Evolutionary conservation across 2,888 invertebrate species (phyloP), one percentile per base, ranked within the genome.

Genomic region (Glaucopsyche alexis): DNA sequence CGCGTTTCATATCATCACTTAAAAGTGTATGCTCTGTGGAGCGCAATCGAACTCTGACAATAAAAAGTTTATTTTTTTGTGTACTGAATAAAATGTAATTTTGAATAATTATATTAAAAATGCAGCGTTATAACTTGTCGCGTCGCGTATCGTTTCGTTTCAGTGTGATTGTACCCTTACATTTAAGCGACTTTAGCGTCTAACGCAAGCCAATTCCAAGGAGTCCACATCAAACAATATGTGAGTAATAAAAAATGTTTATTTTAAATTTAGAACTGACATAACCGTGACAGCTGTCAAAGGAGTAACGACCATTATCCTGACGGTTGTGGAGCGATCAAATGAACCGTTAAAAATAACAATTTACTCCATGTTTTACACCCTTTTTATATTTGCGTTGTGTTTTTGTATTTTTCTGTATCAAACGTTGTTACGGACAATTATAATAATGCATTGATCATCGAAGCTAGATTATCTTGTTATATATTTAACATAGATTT

Each of bases 241-340:
- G 82, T 81, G 86, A 85, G 86, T 87, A 85, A 87, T 85, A 83
- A 77, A 75, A 82, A 84, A 86, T 86, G 87, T 88, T 90, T 86
- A 84, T 87, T 91, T 91, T 89, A 87, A 89, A 90, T 91, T 89
- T 89, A 87, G 89, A 90, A 86, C 85, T 84, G 87, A 86, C 87
- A 84, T 76, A 79, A 80, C 83, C 82, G 79, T 88, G 90, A 90
- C 92, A 93, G 91, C 90, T 91, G 91, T 86, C 89, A 80, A 60
- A 60, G 29, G 60, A 38, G 60, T 60, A 83, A 81, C 84, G 81
- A 85, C 87, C 87, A 90, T 90, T 87, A 83, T 81, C 81, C 82
- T 79, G 65, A 29, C 78, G 83, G 82, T 82, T 83, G 80, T 85
- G 85, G 82, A 86, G 60, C 85, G 83, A 85, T 82, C 85, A 86